Percentiles rank a stretch among this genome's conserved stretches.
phyloP scores from a whole-genome alignment of 2,797 vertebrate genomes.

The Hapalemur alaotrensis region DNA sequence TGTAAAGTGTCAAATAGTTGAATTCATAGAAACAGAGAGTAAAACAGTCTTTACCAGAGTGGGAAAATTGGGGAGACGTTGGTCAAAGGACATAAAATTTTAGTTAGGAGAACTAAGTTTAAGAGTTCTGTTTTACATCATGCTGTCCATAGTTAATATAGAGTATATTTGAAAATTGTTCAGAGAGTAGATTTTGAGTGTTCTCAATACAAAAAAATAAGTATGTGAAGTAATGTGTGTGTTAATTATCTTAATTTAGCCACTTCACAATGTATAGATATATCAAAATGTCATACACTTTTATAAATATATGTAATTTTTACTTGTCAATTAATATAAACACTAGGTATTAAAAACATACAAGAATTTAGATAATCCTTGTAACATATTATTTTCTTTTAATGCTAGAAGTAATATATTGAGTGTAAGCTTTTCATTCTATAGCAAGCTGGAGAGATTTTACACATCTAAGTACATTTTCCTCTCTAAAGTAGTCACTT shows the following conservation, averaged over 20 bases:
- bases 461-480: not conserved
- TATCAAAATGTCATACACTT: not conserved
- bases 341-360: not conserved
- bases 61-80: not conserved
- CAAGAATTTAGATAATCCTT: slow-evolving; percentile 1
- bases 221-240: not conserved
- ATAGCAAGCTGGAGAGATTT: not conserved
- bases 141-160: not conserved
- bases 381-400: slow-evolving; percentile 16
- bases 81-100: not conserved
- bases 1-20: not conserved
- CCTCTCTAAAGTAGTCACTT: not conserved
- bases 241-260: not conserved
- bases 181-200: not conserved
- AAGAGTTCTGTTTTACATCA: not conserved
- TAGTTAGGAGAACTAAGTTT: not conserved
- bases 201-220: not conserved
- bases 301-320: not conserved
- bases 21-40: not conserved
- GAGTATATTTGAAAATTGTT: slow-evolving; percentile 12
- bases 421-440: not conserved
- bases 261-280: not conserved
- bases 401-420: not conserved
- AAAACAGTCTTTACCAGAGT: not conserved
- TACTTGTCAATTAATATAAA: not conserved